phyloP scores from a whole-genome alignment of 2,888 invertebrate genomes.

The Mythimna ferrago region DNA sequence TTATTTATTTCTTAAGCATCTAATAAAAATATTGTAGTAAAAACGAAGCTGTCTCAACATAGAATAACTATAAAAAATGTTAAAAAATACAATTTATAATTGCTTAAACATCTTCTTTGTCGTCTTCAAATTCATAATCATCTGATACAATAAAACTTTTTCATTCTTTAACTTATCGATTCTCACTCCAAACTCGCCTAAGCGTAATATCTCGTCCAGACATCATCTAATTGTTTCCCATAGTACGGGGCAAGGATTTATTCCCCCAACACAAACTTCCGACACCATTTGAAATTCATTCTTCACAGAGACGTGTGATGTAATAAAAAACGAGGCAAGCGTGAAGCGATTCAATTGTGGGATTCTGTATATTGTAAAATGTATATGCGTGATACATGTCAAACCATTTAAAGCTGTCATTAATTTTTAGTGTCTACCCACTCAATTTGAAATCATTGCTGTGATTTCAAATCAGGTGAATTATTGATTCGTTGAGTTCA shows the following conservation, averaged over 20 bases:
- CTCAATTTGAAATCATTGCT: background rate
- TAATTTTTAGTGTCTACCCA: background rate
- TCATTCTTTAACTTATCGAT: background rate
- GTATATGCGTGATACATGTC: background rate
- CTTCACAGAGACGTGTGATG: conserved; percentile 88
- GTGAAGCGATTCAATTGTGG: conserved; percentile 10
- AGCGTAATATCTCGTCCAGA: conserved; percentile 1
- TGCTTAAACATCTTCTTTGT: too few relatives aligned
- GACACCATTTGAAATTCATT: conserved; percentile 90
- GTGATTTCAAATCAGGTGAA: background rate
- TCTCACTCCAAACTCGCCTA: conserved; percentile 44
- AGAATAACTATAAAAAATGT: too few relatives aligned
- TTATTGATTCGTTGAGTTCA: too few relatives aligned
- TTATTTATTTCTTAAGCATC: too few relatives aligned
- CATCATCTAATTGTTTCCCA: conserved; percentile 51
- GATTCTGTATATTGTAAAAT: conserved; percentile 41
- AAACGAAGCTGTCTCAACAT: too few relatives aligned
- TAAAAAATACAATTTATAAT: too few relatives aligned
- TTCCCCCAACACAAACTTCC: conserved; percentile 88
- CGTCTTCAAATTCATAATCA: background rate
- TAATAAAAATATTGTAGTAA: too few relatives aligned
- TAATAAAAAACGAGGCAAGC: conserved; percentile 79
- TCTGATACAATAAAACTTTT: background rate
- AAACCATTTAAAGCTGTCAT: background rate
- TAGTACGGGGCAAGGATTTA: conserved; percentile 79